Base-by-base conservation (phyloP, 2,888 invertebrate genomes). In the Scaptomyza flava region DNA sequence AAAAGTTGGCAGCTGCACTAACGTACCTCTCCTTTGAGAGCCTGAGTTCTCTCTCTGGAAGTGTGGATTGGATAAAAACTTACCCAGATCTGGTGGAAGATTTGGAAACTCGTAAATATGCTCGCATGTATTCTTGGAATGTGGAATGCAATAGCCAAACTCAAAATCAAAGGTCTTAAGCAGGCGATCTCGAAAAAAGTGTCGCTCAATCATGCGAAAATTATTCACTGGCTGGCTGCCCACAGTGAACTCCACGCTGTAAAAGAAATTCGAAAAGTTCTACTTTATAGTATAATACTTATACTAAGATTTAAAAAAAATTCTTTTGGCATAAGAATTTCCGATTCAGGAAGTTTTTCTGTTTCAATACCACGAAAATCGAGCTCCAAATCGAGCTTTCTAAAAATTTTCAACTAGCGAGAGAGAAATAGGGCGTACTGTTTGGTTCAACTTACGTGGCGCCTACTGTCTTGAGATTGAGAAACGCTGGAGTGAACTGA, bases 101-200 rank as follows among this genome's bases (percentile, higher is more conserved):
- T 95, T 94, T 11, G 99, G 99, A 93, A 99, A 99, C 93, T 99
- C 98, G 90, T 99, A 99, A 92, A 99, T 99, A 92, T 99, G 99
- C 93, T 99, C 99, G 92, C 99, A 99, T 11, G 98, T 98, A 92
- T 99, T 99, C 90, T 96, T 95, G 70, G 98, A 99, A 92, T 97
- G 97, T 46, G 99, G 99, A 93, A 99, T 99, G 92, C 99, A 99
- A 92, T 98, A 99, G 48, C 99, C 99, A 94, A 99, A 99, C 92
- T 99, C 98, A 93, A 99, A 99, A 92, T 99, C 99, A 93, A 99
- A 99, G 9, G 98, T 98, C 93, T 99, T 99, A 59, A 99, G 93
- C 72, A 98, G 93, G 64, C 95, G 96, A 87, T 99, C 98, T 65
- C 97, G 93, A 93, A 98, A 99, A 93, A 97, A 99, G 92, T 99